These are phyloP conservation scores for Scolopax rusticola DNA, from an alignment of 2,797 vertebrate species.

Conservation along the genomic window DNA sequence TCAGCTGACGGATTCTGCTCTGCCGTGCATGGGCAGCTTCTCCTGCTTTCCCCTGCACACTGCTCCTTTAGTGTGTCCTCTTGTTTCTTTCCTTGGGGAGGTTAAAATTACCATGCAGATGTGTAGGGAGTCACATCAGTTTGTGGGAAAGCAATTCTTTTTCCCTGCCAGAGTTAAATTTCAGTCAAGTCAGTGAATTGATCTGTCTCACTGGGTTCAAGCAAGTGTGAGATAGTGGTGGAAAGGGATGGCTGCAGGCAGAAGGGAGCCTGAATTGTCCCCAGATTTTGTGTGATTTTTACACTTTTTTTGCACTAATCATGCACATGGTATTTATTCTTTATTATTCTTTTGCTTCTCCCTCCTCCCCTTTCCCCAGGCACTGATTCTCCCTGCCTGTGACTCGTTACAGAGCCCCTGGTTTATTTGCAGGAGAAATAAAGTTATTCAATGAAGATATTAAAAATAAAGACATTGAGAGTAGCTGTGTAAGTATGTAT, in stretches of 20 bases:
- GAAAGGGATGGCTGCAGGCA: neutral
- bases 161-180: neutral
- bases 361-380: neutral
- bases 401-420: neutral
- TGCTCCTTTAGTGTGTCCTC: neutral
- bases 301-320: fast-evolving
- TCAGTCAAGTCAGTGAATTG: neutral
- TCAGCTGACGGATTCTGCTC: neutral
- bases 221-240: neutral
- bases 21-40: neutral
- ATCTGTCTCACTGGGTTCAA: neutral
- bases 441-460: neutral
- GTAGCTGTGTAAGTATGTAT: neutral
- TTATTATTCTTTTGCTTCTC: neutral
- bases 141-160: neutral
- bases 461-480: conserved; percentile 10
- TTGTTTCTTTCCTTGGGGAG: neutral
- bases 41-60: fast-evolving
- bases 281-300: fast-evolving
- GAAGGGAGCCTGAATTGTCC: neutral
- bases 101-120: neutral
- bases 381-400: neutral
- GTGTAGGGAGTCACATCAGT: neutral
- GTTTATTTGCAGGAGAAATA: neutral
- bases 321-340: neutral